phyloP scores from a whole-genome alignment of 2,113 vertebrate species.

The Percina caprodes region DNA sequence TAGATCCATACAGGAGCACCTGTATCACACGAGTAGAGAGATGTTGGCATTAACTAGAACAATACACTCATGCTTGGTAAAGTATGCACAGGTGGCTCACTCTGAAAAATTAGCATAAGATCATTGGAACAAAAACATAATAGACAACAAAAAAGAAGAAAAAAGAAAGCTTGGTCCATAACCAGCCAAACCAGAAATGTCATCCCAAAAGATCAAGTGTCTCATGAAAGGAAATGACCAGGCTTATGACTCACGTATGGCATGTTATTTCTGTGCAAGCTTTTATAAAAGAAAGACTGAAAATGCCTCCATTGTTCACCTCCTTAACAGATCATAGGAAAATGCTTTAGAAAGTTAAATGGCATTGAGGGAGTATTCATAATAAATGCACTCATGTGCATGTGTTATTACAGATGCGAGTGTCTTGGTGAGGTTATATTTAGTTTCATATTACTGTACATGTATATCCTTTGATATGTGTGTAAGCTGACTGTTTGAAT shows the following conservation, averaged over 20 bases:
- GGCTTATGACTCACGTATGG: slow-evolving; percentile 44
- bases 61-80: not conserved
- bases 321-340: slow-evolving; percentile 1
- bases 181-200: slow-evolving; percentile 57
- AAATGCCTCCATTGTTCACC: slow-evolving; percentile 28
- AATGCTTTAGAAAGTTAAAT: slow-evolving; percentile 20
- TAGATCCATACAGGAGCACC: not conserved
- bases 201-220: slow-evolving; percentile 40
- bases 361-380: not conserved
- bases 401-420: not conserved
- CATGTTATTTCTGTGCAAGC: not conserved
- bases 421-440: not conserved
- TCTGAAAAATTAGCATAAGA: slow-evolving; percentile 20
- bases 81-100: slow-evolving; percentile 33
- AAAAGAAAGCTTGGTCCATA: slow-evolving; percentile 36
- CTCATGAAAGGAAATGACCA: slow-evolving; percentile 39
- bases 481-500: not conserved
- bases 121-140: slow-evolving; percentile 22
- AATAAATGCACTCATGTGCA: not conserved
- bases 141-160: slow-evolving; percentile 2
- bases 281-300: slow-evolving; percentile 22
- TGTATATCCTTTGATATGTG: not conserved
- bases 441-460: not conserved
- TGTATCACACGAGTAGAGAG: not conserved
- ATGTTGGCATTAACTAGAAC: not conserved